Evolutionary conservation across 1,140 invertebrate species (phyloP).

Genomic region (Cydia fagiglandana): DNA sequence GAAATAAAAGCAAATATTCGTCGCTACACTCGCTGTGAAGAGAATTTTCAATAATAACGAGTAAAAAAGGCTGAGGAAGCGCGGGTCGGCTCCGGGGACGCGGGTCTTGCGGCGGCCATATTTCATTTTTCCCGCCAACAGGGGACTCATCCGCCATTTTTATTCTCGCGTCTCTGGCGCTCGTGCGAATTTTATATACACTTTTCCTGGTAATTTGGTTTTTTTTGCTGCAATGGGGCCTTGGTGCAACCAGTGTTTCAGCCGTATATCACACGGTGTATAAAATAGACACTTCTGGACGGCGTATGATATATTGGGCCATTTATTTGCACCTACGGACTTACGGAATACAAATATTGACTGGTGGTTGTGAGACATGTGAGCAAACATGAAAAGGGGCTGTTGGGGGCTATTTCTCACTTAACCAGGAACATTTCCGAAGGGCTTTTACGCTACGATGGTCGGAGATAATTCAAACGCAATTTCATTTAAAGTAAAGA

Average conservation of each 20-base stretch:
- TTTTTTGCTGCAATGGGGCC: slow-evolving; percentile 24
- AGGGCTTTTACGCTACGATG: background rate
- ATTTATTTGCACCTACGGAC: slow-evolving; percentile 29
- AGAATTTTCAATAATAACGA: slow-evolving; percentile 32
- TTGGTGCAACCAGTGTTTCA: slow-evolving; percentile 28
- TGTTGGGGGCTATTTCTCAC: background rate
- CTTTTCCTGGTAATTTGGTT: slow-evolving; percentile 34
- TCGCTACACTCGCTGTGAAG: slow-evolving; percentile 17
- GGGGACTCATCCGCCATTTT: slow-evolving; percentile 52
- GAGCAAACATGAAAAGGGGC: slow-evolving; percentile 8
- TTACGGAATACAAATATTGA: slow-evolving; percentile 23
- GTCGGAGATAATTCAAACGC: background rate
- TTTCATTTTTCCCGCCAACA: slow-evolving; percentile 55
- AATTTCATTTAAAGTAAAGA: too few species aligned
- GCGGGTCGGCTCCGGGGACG: slow-evolving; percentile 36
- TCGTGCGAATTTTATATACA: slow-evolving; percentile 37
- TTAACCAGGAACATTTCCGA: slow-evolving; percentile 1
- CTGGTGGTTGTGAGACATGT: background rate
- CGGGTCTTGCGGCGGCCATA: slow-evolving; percentile 50
- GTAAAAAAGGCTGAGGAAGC: slow-evolving; percentile 26
- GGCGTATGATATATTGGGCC: slow-evolving; percentile 19
- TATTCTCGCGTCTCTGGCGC: slow-evolving; percentile 44
- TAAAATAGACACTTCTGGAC: slow-evolving; percentile 17
- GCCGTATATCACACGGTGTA: slow-evolving; percentile 21
- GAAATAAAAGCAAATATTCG: slow-evolving; percentile 32